A percentile compares a stretch with the other conserved stretches of the same genome.
phyloP scores from a whole-genome alignment of 2,888 invertebrate species.

The Sesia bembeciformis region DNA sequence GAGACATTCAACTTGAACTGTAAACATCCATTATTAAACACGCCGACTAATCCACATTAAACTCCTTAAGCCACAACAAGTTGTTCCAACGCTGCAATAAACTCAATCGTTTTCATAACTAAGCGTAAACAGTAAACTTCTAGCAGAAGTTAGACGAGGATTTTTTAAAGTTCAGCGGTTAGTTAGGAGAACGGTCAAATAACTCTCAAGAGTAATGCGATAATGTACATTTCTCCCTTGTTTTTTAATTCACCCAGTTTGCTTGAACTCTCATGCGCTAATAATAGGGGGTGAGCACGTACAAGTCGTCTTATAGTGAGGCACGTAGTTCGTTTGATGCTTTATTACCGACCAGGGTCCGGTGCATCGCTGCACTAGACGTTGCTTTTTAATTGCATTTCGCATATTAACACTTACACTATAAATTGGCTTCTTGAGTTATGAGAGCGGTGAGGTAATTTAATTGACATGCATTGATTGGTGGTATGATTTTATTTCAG shows the following conservation, averaged over 20 bases:
- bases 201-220: slow-evolving; percentile 19
- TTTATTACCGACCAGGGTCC: slow-evolving; percentile 45
- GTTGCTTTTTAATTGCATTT: slow-evolving; percentile 13
- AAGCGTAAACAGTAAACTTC: background rate
- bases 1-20: background rate
- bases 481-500: too few species aligned
- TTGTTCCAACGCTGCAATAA: background rate
- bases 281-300: slow-evolving; percentile 42
- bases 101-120: background rate
- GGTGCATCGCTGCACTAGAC: slow-evolving; percentile 35
- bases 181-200: slow-evolving; percentile 16
- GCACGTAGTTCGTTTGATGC: slow-evolving; percentile 52
- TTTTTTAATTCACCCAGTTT: slow-evolving; percentile 32
- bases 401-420: background rate
- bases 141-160: background rate
- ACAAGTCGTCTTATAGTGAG: slow-evolving; percentile 36
- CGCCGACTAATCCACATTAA: background rate
- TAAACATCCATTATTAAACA: background rate
- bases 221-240: slow-evolving; percentile 35
- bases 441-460: too few species aligned
- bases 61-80: background rate
- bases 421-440: too few species aligned
- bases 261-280: slow-evolving; percentile 26
- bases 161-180: background rate
- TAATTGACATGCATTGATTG: too few species aligned